A percentile compares a stretch with the other conserved stretches of the same genome.
Evolutionary conservation across 2,113 vertebrate genomes (phyloP).

Genomic region (Lasiurus cinereus): DNA sequence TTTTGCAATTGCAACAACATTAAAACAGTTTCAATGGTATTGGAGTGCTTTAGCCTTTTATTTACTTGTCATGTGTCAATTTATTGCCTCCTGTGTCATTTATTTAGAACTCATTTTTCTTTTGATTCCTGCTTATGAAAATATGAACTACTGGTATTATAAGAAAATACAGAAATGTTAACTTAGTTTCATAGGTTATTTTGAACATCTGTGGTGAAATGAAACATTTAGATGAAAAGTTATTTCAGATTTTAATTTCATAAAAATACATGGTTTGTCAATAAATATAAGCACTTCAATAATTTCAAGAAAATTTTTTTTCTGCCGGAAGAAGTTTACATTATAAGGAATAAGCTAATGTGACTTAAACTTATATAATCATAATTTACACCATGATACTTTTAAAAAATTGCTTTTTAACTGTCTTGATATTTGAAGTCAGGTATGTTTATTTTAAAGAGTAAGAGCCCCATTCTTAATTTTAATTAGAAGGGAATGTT

Average conservation of each 20-base stretch:
- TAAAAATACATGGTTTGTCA: conserved; percentile 80
- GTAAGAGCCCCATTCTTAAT: conserved; percentile 59
- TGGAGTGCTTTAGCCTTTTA: conserved; percentile 99
- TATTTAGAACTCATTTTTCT: conserved; percentile 95
- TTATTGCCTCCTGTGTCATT: conserved; percentile 99
- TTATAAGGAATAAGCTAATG: conserved; percentile 74
- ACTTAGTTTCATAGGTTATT: conserved; percentile 82
- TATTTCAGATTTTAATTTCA: conserved; percentile 80
- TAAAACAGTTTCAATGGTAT: conserved; percentile 99
- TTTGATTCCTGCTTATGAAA: conserved; percentile 88
- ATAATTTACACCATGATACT: conserved; percentile 62
- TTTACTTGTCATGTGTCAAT: conserved; percentile 99
- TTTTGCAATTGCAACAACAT: conserved; percentile 99
- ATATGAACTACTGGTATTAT: conserved; percentile 83
- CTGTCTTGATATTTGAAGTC: conserved; percentile 68
- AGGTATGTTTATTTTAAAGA: conserved; percentile 60
- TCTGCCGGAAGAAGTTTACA: conserved; percentile 65
- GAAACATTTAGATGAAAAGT: conserved; percentile 79
- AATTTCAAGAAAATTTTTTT: conserved; percentile 72
- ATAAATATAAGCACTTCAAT: conserved; percentile 79
- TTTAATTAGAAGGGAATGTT: conserved; percentile 43
- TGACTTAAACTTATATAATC: conserved; percentile 62
- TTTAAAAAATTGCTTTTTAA: conserved; percentile 30
- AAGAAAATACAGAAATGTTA: conserved; percentile 82
- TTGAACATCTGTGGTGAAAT: conserved; percentile 79